phyloP scores from a whole-genome alignment of 2,888 invertebrate genomes.

The Iphiclides podalirius region DNA sequence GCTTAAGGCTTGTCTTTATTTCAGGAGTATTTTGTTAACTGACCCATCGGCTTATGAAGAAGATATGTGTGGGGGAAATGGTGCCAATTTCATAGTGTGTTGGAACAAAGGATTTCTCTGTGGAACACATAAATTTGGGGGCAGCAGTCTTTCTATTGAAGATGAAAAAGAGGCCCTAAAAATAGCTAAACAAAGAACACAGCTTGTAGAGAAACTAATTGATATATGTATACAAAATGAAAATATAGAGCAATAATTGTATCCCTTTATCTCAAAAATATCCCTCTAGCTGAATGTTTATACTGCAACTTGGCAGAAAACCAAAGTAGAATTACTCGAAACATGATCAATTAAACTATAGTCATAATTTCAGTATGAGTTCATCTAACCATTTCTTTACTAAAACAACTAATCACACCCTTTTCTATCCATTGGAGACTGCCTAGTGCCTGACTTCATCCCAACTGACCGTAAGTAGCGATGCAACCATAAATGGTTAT shows the following conservation, averaged over 20 bases:
- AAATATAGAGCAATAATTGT: slow-evolving; percentile 27
- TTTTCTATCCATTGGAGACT: no score
- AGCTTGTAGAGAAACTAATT: slow-evolving; percentile 68
- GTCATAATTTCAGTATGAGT: no score
- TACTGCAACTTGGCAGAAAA: no score
- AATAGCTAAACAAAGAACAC: slow-evolving; percentile 80
- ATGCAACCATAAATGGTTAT: no score
- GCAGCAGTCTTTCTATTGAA: slow-evolving; percentile 79
- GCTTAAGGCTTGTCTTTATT: slow-evolving; percentile 41
- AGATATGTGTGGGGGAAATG: slow-evolving; percentile 82
- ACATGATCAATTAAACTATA: no score
- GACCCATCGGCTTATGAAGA: slow-evolving; percentile 93
- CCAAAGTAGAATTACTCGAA: no score
- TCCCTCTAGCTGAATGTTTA: no score
- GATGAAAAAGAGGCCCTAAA: slow-evolving; percentile 80
- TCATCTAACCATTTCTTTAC: no score
- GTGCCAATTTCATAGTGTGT: slow-evolving; percentile 83
- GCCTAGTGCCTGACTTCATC: no score
- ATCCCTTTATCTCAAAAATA: no score
- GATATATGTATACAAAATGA: slow-evolving; percentile 52
- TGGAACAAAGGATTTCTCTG: slow-evolving; percentile 82
- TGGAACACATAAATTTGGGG: slow-evolving; percentile 88
- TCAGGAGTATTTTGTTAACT: slow-evolving; percentile 83
- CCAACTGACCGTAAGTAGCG: no score
- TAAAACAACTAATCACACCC: no score